These are phyloP conservation scores for Hydrophis major DNA, from an alignment of 2,797 vertebrate species.

Conservation along the genomic window DNA sequence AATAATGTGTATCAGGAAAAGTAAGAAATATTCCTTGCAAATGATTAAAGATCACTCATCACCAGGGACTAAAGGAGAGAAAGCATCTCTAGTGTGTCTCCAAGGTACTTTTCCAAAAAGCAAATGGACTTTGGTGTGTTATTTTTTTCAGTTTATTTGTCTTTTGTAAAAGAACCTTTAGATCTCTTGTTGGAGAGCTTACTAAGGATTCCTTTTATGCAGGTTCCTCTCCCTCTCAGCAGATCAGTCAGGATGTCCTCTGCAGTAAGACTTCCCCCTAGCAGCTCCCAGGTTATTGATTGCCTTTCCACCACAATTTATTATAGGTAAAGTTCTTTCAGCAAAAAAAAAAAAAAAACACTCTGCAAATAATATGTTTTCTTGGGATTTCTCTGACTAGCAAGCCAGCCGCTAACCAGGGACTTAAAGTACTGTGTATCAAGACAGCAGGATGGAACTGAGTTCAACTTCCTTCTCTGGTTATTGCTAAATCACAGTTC, in stretches of 20 bases:
- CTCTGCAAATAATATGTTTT: not conserved
- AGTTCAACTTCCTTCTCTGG: not conserved
- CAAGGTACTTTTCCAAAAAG: not conserved
- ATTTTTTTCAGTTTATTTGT: not conserved
- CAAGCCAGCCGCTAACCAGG: not conserved
- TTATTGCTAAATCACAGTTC: not conserved
- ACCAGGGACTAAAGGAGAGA: not conserved
- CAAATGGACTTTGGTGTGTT: not conserved
- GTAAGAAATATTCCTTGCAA: not conserved
- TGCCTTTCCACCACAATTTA: not conserved
- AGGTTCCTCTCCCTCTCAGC: not conserved
- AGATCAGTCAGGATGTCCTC: not conserved
- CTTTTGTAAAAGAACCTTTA: not conserved
- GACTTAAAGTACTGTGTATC: not conserved
- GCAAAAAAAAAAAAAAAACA: not conserved
- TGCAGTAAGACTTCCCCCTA: not conserved
- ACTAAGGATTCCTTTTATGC: not conserved
- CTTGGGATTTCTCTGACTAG: not conserved
- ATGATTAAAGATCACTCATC: not conserved
- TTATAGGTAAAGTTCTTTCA: not conserved
- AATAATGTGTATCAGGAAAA: not conserved
- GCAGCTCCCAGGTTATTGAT: not conserved
- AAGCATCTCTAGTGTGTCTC: not conserved
- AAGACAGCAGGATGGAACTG: not conserved
- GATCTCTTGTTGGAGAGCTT: not conserved